These are phyloP conservation scores for Phocoena phocoena DNA, from an alignment of 2,113 vertebrate genomes.

Conservation along the genomic window DNA sequence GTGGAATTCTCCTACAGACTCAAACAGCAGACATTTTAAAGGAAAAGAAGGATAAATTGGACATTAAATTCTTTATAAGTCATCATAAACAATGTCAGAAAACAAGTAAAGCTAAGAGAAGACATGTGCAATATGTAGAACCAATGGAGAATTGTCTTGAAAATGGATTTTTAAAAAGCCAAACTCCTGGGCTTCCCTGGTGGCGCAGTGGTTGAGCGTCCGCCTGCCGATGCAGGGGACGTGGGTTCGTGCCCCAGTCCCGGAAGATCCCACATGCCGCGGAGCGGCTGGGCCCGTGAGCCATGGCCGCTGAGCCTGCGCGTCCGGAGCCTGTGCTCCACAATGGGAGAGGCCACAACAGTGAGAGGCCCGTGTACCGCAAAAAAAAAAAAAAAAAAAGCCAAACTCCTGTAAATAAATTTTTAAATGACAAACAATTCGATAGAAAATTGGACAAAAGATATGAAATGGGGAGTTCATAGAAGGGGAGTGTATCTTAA, in stretches of 20 bases:
- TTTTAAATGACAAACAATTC: neutral
- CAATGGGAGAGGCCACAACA: no score
- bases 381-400: neutral
- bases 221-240: no score
- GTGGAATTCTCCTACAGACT: neutral
- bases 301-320: no score
- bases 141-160: neutral
- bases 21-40: constrained; percentile 4
- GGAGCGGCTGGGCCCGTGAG: accelerated
- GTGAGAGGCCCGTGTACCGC: no score
- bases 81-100: neutral
- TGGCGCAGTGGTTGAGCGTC: no score
- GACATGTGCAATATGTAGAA: neutral
- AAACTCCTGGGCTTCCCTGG: neutral
- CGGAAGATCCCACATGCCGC: no score
- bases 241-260: accelerated
- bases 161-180: neutral
- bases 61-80: neutral
- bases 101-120: neutral
- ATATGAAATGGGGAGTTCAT: neutral
- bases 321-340: no score
- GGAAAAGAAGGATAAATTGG: neutral
- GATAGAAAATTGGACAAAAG: neutral
- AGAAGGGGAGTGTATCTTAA: neutral
- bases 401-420: neutral